Base-by-base conservation (phyloP, 2,888 invertebrate species). In the Diaperis boleti region DNA sequence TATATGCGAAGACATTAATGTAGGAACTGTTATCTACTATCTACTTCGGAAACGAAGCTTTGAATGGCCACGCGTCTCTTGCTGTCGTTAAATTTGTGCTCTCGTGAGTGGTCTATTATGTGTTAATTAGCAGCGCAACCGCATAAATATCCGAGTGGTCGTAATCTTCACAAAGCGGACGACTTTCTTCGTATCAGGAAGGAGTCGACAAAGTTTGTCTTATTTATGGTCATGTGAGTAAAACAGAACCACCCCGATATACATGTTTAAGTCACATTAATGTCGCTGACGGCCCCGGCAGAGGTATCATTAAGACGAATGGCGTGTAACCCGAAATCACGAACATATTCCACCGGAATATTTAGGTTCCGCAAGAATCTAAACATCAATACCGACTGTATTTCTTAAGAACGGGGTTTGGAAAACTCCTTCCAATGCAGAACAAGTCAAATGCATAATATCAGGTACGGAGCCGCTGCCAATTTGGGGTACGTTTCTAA, bases 281-380 rank as follows among this genome's bases (percentile, higher is more conserved):
- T 76, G 77, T 77, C 76, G 74, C 70, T 71, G 71, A 67, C 70
- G 72, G 71, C 61, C 72, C 70, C 74, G 74, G 70, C 68, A 65
- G 74, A 77, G 78, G 78, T 78, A 79, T 79, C 79, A 78, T 79
- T 79, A 79, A 79, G 79, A 79, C 77, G 78, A 76, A 78, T 79
- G 76, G 78, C 79, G 78, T 79, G 79, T 78, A 77, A 75, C 74
- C 70, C 67, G 72, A 76, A 77, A 79, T 78, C 77, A 79, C 79
- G 78, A 78, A 77, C 64, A 62, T 67, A 64, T 64, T 56, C 69
- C 59, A 62, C 65, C 64, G 65, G 68, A 67, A 66, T 67, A 70
- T 65, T 66, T 64, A 65, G 57, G 64, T 67, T 65, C 61, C 61
- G 66, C 60, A 66, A 63, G 56, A 62, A 66, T 67, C 56, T 56